A percentile compares a stretch with the other conserved stretches of the same genome.
Evolutionary conservation across 2,113 vertebrate genomes (phyloP).

Genomic region (Neogale vison): DNA sequence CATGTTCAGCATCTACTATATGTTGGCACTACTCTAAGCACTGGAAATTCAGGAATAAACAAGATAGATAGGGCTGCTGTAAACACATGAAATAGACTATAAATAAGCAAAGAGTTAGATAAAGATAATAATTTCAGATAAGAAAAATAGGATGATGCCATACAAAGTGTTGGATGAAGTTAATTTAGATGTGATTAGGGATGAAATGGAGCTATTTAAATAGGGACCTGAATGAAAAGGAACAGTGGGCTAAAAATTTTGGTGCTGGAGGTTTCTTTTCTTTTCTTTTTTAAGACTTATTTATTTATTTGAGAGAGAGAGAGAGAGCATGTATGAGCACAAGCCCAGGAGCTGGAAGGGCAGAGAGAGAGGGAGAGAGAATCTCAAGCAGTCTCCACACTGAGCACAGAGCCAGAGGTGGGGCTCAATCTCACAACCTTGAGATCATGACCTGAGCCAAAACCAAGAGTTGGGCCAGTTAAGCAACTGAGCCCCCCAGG

Average conservation of each 20-base stretch:
- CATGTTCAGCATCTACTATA: not conserved
- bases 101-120: not conserved
- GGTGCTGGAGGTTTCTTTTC: not conserved
- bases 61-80: not conserved
- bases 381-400: not conserved
- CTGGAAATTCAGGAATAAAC: not conserved
- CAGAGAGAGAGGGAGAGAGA: not conserved
- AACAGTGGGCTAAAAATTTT: not conserved
- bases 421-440: not conserved
- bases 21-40: not conserved
- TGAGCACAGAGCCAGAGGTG: not conserved
- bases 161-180: not conserved
- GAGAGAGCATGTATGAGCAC: not conserved
- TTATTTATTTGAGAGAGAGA: not conserved
- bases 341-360: not conserved
- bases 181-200: not conserved
- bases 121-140: not conserved
- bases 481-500: not conserved
- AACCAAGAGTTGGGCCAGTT: not conserved
- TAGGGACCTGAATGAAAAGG: not conserved
- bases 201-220: not conserved
- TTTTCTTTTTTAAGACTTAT: not conserved
- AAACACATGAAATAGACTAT: not conserved
- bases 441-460: not conserved
- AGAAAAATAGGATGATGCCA: not conserved